A percentile compares a stretch with the other conserved stretches of the same genome.
These are phyloP conservation scores for Hirtodrosophila cameraria DNA, from an alignment of 2,888 invertebrate genomes.

Conservation along the genomic window DNA sequence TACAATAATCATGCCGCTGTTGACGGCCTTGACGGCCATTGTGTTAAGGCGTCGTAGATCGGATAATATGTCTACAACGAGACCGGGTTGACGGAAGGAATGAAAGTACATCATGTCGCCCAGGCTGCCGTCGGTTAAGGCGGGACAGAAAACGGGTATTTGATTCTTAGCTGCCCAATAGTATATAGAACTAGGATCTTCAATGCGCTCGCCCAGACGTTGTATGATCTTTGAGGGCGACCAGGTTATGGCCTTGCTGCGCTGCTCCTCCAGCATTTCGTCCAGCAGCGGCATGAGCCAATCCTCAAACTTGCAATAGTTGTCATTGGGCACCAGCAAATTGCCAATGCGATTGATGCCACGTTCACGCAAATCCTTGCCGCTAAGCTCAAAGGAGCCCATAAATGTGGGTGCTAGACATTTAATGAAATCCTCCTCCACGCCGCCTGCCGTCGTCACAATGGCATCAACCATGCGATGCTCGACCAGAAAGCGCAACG, in stretches of 20 bases:
- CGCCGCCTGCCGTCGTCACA: slow-evolving; percentile 98
- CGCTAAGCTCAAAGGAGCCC: slow-evolving; percentile 94
- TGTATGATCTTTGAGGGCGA: slow-evolving; percentile 94
- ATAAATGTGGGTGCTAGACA: slow-evolving; percentile 97
- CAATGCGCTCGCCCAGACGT: slow-evolving; percentile 94
- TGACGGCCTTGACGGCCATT: slow-evolving; percentile 95
- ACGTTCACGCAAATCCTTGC: slow-evolving; percentile 90
- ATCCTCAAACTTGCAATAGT: slow-evolving; percentile 98
- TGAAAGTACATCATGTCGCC: slow-evolving; percentile 99
- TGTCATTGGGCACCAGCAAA: slow-evolving; percentile 98
- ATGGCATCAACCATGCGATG: slow-evolving; percentile 97
- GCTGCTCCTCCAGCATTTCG: slow-evolving; percentile 95
- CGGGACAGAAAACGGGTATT: slow-evolving; percentile 99
- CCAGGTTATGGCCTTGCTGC: slow-evolving; percentile 90
- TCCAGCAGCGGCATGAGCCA: slow-evolving; percentile 97
- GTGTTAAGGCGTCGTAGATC: slow-evolving; percentile 95
- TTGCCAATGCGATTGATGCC: slow-evolving; percentile 95
- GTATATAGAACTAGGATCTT: slow-evolving; percentile 95
- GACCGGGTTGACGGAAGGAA: slow-evolving; percentile 95
- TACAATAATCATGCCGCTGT: slow-evolving; percentile 98
- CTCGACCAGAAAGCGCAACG: slow-evolving; percentile 93
- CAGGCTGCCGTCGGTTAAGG: slow-evolving; percentile 97
- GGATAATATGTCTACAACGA: slow-evolving; percentile 96
- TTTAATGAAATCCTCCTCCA: slow-evolving; percentile 99
- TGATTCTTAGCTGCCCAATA: slow-evolving; percentile 98